These are phyloP conservation scores for Nasonia longicornis DNA, from an alignment of 1,140 invertebrate species.

Conservation along the genomic window DNA sequence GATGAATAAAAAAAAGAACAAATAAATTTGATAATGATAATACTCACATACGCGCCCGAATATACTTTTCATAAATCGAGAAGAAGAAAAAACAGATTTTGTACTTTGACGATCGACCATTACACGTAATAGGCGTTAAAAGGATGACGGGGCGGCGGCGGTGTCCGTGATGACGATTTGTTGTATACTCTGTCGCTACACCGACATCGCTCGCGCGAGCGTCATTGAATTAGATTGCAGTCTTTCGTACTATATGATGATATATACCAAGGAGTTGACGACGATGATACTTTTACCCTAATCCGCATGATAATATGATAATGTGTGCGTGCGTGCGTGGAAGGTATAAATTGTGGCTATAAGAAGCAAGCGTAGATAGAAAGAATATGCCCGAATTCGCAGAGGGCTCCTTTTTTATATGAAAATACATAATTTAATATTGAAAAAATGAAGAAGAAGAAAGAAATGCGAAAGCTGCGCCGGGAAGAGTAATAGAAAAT, in stretches of 20 bases:
- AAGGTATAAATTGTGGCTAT: no score
- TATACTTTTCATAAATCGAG: neutral
- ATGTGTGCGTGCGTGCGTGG: neutral
- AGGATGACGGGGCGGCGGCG: neutral
- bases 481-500: neutral
- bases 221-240: constrained; percentile 59
- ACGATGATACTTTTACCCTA: neutral
- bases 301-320: neutral
- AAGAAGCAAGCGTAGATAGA: neutral
- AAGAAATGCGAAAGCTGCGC: constrained; percentile 42
- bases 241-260: constrained; percentile 46
- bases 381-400: neutral
- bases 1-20: constrained; percentile 6
- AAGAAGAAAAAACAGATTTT: neutral
- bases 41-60: constrained; percentile 20
- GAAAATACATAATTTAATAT: constrained; percentile 18
- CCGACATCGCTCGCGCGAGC: constrained; percentile 1
- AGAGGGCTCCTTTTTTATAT: neutral
- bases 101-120: constrained; percentile 1
- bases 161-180: neutral
- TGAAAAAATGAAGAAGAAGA: no score
- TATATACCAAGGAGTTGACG: neutral
- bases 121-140: neutral
- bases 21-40: constrained; percentile 62
- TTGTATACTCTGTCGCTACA: neutral